Base-by-base conservation (phyloP, 2,888 invertebrate genomes). In the Yponomeuta cagnagella region DNA sequence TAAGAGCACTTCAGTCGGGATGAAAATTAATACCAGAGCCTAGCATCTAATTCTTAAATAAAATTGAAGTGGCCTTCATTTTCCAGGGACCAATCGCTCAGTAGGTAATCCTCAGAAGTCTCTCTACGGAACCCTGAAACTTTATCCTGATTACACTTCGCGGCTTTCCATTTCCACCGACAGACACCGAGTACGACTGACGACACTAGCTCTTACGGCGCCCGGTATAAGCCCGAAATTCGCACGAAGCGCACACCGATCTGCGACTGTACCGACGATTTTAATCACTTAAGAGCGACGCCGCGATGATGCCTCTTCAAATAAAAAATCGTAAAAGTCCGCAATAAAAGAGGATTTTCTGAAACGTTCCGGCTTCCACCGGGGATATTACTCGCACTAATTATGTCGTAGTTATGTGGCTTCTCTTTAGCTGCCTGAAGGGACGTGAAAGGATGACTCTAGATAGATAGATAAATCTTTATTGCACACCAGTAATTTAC, bases 231-330 rank as follows among this genome's bases (percentile, higher is more conserved):
- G 52, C 3, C 15, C 52, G 1, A 58, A 12, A 6, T 58, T 58
- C 15, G 15, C 2, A 15, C 52, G 52, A 12, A 58, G 15, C 4
- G 31, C 12, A 65, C 30, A 10, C 33, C 10, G 23, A 10, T 23
- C 65, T 65, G 82, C 85, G 79, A 80, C 80, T 78, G 79, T 79
- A 30, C 83, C 52, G 15, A 82, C 84, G 84, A 85, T 85, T 88
- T 87, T 89, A 89, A 90, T 90, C 89, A 90, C 89, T 89, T 87
- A 89, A 85, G 80, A 80, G 80, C 79, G 81, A 78, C 85, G 85
- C 84, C 80, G 74, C 75, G 71, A 74, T 75, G 71, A 73, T 73
- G 74, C 75, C 76, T 76, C 75, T 75, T 74, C 75, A 74, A 72
- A 73, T 73, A 73, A 73, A 73, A 73, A 73, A 70, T 70, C 73